phyloP scores from a whole-genome alignment of 2,797 vertebrate genomes.

The Chromobotia macracanthus region DNA sequence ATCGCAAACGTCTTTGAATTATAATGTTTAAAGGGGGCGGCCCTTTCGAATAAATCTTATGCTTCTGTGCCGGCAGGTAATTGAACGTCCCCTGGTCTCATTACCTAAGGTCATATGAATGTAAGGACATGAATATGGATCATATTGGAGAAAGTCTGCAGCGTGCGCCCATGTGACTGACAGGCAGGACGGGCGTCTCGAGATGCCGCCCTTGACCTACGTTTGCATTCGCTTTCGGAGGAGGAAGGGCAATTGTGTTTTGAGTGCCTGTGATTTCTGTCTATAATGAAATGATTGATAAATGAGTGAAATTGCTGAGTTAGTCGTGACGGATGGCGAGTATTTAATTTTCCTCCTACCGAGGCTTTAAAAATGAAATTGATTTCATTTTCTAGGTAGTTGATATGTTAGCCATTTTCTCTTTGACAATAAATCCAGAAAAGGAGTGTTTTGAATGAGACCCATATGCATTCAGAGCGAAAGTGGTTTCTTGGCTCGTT shows the following conservation, averaged over 20 bases:
- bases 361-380: neutral
- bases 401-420: neutral
- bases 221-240: conserved; percentile 62
- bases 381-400: neutral
- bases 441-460: neutral
- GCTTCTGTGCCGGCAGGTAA: conserved; percentile 46
- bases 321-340: neutral
- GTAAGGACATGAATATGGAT: conserved; percentile 60
- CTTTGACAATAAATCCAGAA: conserved; percentile 7
- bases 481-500: neutral
- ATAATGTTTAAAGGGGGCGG: conserved; percentile 52
- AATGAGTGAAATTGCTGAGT: neutral
- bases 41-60: conserved; percentile 53
- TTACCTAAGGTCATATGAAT: conserved; percentile 53
- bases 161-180: conserved; percentile 46
- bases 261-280: conserved; percentile 31
- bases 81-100: conserved; percentile 50
- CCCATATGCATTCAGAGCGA: neutral
- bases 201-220: conserved; percentile 43
- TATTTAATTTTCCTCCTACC: neutral
- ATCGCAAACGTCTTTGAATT: conserved; percentile 55
- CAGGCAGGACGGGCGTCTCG: conserved; percentile 39
- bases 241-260: conserved; percentile 20
- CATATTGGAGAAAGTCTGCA: conserved; percentile 41
- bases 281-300: conserved; percentile 14